Evolutionary conservation across 2,113 vertebrate genomes (phyloP).

Genomic region (Perccottus glenii): DNA sequence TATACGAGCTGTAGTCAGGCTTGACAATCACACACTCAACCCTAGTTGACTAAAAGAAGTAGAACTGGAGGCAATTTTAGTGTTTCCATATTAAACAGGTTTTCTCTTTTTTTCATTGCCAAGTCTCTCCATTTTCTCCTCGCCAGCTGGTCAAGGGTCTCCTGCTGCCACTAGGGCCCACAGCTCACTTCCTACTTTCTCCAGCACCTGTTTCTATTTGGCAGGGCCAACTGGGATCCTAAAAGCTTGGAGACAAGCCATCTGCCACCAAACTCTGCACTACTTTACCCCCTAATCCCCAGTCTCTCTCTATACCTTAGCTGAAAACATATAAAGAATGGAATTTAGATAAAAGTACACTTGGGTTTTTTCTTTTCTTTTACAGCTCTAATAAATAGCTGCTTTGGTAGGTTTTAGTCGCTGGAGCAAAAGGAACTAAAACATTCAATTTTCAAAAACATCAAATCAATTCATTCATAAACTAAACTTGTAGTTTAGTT

Average conservation of each 20-base stretch:
- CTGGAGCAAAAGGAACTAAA: too few species aligned
- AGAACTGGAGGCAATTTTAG: too few species aligned
- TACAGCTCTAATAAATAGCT: too few species aligned
- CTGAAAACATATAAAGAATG: constrained; percentile 1
- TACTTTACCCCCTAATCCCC: constrained; percentile 43
- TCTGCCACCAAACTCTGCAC: constrained; percentile 61
- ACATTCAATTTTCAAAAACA: too few species aligned
- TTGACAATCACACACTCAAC: too few species aligned
- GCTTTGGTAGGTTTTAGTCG: too few species aligned
- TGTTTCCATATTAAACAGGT: constrained; percentile 29
- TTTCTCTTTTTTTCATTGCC: constrained; percentile 53
- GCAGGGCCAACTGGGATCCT: constrained; percentile 60
- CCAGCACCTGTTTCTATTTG: constrained; percentile 79
- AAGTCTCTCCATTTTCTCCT: constrained; percentile 53
- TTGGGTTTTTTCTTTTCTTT: too few species aligned
- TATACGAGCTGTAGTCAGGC: constrained; percentile 11
- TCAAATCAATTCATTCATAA: too few species aligned
- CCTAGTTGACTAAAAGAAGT: too few species aligned
- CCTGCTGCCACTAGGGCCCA: constrained; percentile 67
- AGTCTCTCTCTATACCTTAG: not conserved
- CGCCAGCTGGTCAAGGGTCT: constrained; percentile 78
- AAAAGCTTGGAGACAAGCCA: constrained; percentile 73
- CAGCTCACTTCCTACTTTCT: constrained; percentile 75
- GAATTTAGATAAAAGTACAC: too few species aligned
- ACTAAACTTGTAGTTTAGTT: too few species aligned